These are phyloP conservation scores for Meandrina meandrites DNA, from an alignment of 92 coral and sea anemone genomes.

Conservation along the genomic window DNA sequence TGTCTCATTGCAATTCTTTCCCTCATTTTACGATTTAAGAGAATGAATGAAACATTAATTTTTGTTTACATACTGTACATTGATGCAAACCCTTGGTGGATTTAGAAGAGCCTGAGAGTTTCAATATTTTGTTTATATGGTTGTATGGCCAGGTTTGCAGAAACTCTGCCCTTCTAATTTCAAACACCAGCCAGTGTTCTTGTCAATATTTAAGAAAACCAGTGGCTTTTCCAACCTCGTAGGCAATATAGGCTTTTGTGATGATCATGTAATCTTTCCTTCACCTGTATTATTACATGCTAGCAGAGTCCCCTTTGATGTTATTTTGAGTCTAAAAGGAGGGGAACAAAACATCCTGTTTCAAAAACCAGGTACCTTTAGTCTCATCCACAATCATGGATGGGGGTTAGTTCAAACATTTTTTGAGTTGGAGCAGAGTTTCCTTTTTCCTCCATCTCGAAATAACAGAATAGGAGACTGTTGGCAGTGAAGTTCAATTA, in stretches of 20 bases:
- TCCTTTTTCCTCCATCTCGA: too few relatives aligned
- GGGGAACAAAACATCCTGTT: too few relatives aligned
- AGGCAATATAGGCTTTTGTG: neutral
- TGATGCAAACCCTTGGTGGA: neutral
- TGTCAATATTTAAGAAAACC: neutral
- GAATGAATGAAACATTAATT: neutral
- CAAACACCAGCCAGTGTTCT: neutral
- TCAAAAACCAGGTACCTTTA: too few relatives aligned
- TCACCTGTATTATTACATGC: neutral
- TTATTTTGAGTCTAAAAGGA: too few relatives aligned
- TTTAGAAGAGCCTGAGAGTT: neutral
- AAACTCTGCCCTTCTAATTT: neutral
- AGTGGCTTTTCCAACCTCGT: neutral
- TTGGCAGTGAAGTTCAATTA: too few relatives aligned
- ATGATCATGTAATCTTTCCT: neutral
- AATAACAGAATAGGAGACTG: too few relatives aligned
- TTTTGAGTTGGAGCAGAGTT: too few relatives aligned
- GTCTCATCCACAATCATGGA: too few relatives aligned
- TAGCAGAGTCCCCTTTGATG: too few relatives aligned
- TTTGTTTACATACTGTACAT: neutral
- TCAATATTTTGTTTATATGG: neutral
- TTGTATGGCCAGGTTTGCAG: neutral
- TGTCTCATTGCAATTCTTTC: neutral
- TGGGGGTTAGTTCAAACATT: too few relatives aligned
- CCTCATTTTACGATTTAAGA: neutral